Percentiles rank a stretch among this genome's conserved stretches.
phyloP scores from a whole-genome alignment of 2,113 vertebrate genomes.

The Nibea albiflora region DNA sequence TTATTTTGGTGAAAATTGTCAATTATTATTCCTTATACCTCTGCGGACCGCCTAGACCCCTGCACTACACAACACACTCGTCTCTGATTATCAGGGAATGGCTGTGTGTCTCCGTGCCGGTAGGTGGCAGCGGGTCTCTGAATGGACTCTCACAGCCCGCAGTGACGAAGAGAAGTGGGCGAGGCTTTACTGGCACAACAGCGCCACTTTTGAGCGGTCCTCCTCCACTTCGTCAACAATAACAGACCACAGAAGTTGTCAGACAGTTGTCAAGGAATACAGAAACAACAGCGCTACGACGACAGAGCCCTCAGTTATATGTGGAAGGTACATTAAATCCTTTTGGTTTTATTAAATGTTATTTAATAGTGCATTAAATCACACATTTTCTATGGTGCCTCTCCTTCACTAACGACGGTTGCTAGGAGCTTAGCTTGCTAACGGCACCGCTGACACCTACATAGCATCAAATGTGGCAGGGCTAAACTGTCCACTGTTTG shows the following conservation, averaged over 20 bases:
- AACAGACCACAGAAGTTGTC: background rate
- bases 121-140: constrained; percentile 45
- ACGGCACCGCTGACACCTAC: background rate
- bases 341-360: background rate
- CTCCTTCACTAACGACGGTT: constrained; percentile 25
- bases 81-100: background rate
- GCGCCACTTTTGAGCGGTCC: constrained; percentile 75
- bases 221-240: background rate
- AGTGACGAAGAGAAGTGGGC: constrained; percentile 29
- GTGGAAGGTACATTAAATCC: background rate
- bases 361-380: background rate
- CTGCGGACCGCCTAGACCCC: no score
- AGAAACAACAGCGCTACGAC: background rate
- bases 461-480: background rate
- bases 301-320: background rate
- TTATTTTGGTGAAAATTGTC: no score
- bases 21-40: no score
- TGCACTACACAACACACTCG: background rate
- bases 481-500: background rate
- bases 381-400: background rate
- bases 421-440: constrained; percentile 56
- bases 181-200: constrained; percentile 10
- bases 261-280: constrained; percentile 11
- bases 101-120: background rate
- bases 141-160: fast-evolving